Evolutionary conservation across 2,888 invertebrate species (phyloP).

Genomic region (Vannuccia rotundouncinata): DNA sequence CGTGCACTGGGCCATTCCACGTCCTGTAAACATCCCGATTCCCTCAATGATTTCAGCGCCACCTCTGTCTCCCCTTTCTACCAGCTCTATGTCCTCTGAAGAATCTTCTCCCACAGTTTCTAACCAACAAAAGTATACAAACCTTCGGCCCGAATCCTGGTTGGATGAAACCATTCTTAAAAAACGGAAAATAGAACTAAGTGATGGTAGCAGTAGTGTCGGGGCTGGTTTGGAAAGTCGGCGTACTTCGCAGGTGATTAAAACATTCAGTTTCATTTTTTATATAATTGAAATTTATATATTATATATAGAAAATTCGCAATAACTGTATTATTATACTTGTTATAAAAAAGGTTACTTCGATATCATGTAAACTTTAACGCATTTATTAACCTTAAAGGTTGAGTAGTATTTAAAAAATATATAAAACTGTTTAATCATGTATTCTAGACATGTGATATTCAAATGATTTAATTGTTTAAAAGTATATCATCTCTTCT

Average conservation of each 20-base stretch:
- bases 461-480: too few species aligned
- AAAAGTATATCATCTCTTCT: too few species aligned
- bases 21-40: neutral
- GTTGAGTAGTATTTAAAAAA: too few species aligned
- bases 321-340: too few species aligned
- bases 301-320: too few species aligned
- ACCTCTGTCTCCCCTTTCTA: neutral
- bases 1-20: neutral
- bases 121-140: neutral
- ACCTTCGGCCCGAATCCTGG: slow-evolving; percentile 11
- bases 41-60: neutral
- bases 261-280: too few species aligned
- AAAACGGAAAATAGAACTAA: neutral
- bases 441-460: too few species aligned
- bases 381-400: too few species aligned
- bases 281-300: too few species aligned
- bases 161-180: neutral
- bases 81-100: neutral
- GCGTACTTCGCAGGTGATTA: neutral
- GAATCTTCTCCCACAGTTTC: neutral
- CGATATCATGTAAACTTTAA: too few species aligned
- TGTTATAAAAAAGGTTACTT: too few species aligned
- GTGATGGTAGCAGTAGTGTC: neutral
- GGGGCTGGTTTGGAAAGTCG: neutral
- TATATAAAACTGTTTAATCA: too few species aligned